Conservation (phyloP, 2,888 invertebrate species). For the Synanthedon formicaeformis region DNA sequence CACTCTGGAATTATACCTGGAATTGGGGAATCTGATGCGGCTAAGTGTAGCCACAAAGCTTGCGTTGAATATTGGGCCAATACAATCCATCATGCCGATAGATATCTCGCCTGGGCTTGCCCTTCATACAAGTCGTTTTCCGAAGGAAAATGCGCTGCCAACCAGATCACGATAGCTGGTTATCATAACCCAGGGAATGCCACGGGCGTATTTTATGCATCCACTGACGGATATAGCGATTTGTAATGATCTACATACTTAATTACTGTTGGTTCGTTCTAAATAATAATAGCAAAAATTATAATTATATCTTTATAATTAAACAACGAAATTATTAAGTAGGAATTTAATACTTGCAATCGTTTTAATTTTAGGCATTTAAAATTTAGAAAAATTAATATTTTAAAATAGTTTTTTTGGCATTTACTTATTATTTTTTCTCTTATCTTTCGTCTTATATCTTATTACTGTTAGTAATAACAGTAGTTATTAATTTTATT, state of each 20-base stretch:
- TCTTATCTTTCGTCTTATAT: no score
- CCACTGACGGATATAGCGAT: conserved; percentile 33
- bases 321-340: no score
- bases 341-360: no score
- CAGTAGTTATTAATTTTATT: no score
- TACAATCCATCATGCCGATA: conserved; percentile 36
- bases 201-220: conserved; percentile 52
- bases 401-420: no score
- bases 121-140: conserved; percentile 39
- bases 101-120: conserved; percentile 48
- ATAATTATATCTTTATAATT: no score
- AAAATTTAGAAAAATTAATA: no score
- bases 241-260: background rate
- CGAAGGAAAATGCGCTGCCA: conserved; percentile 39
- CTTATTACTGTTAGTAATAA: no score
- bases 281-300: no score
- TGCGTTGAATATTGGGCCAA: conserved; percentile 45
- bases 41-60: conserved; percentile 56
- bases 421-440: no score
- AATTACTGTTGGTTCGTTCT: no score
- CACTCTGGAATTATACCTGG: conserved; percentile 40
- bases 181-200: conserved; percentile 55
- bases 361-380: no score
- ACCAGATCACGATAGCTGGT: conserved; percentile 49
- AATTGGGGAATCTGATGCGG: conserved; percentile 44